These are phyloP conservation scores for Tringa solitaria DNA, from an alignment of 2,113 vertebrate species.

Conservation along the genomic window DNA sequence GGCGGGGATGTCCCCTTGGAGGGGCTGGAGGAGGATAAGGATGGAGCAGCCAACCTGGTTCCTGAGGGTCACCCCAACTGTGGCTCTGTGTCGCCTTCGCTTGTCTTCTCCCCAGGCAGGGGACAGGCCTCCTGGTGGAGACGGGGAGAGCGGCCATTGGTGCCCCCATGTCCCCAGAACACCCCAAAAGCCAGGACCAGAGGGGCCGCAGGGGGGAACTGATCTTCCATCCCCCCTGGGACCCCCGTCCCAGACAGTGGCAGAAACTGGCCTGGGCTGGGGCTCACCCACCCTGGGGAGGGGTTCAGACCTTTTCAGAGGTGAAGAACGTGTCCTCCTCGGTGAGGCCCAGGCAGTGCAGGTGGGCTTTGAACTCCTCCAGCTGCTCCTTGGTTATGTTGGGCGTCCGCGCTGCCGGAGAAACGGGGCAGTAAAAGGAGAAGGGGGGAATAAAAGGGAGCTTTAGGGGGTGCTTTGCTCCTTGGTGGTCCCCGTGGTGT, in stretches of 20 bases:
- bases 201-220: too few species aligned
- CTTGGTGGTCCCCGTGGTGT: background rate
- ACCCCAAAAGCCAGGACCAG: background rate
- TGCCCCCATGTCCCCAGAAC: background rate
- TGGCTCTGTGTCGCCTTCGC: accelerated
- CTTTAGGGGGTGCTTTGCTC: background rate
- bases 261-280: background rate
- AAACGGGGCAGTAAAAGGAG: accelerated
- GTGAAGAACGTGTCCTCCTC: background rate
- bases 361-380: slow-evolving; percentile 1
- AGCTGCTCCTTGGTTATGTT: slow-evolving; percentile 10
- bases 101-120: accelerated
- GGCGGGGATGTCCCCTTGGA: accelerated
- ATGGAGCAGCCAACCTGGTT: accelerated
- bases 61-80: accelerated
- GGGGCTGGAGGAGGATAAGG: background rate
- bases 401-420: background rate
- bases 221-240: accelerated
- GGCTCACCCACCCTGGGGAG: accelerated
- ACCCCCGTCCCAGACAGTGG: background rate
- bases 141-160: accelerated
- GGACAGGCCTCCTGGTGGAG: background rate
- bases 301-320: background rate
- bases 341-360: slow-evolving; percentile 4
- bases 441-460: accelerated